Conservation (phyloP, 2,888 invertebrate genomes). For the Orthonychiurus folsomi region DNA sequence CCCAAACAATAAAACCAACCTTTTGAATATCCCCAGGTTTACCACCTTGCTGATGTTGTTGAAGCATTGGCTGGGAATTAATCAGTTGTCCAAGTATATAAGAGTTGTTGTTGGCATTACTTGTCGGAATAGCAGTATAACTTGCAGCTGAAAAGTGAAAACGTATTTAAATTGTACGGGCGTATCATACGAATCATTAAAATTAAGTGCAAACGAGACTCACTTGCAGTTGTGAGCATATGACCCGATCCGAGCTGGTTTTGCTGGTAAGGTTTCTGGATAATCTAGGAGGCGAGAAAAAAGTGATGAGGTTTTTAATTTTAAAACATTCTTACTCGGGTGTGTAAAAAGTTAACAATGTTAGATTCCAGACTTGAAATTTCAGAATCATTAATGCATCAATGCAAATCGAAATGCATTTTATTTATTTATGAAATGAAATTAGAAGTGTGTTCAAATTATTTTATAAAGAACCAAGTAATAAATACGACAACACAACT, state of each 20-base stretch:
- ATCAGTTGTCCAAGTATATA: constrained; percentile 49
- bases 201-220: too few species aligned
- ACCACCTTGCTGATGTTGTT: constrained; percentile 54
- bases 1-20: constrained; percentile 48
- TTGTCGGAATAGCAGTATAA: constrained; percentile 68
- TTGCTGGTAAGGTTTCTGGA: not conserved
- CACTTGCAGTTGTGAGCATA: constrained; percentile 5
- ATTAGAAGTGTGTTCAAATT: too few species aligned
- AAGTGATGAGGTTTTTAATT: too few species aligned
- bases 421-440: too few species aligned
- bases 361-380: too few species aligned
- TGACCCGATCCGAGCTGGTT: not conserved
- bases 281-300: too few species aligned
- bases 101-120: constrained; percentile 42
- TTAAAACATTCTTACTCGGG: too few species aligned
- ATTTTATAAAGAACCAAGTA: too few species aligned
- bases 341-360: too few species aligned
- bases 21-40: constrained; percentile 60
- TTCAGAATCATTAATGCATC: too few species aligned
- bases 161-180: not conserved
- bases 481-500: too few species aligned
- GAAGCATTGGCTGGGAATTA: constrained; percentile 62
- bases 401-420: too few species aligned
- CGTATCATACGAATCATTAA: not conserved
- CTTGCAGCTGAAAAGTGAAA: constrained; percentile 42